These are phyloP conservation scores for Spialia ferax DNA, from an alignment of 2,888 invertebrate genomes.

Conservation along the genomic window DNA sequence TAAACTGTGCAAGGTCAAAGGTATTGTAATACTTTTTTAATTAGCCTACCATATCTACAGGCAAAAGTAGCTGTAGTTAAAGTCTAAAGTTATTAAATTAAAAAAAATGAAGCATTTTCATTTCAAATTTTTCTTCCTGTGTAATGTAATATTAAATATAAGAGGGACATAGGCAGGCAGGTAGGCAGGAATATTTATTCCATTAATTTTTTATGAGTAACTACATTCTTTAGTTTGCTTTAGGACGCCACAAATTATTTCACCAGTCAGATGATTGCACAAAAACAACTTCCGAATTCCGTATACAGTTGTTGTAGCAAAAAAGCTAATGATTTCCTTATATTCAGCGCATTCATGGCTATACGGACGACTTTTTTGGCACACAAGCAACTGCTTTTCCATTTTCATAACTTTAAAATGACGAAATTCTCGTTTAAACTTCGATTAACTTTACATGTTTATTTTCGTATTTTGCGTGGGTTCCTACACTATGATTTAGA, in stretches of 20 bases:
- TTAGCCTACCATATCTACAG: background rate
- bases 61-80: no score
- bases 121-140: no score
- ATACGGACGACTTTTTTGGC: constrained; percentile 9
- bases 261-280: constrained; percentile 18
- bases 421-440: constrained; percentile 6
- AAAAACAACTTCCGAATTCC: constrained; percentile 33
- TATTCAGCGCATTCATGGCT: constrained; percentile 18
- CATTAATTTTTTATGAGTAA: no score
- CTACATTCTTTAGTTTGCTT: constrained; percentile 11
- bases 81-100: no score
- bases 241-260: constrained; percentile 18
- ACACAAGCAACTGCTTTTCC: constrained; percentile 14
- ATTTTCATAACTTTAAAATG: constrained; percentile 13
- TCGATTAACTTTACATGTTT: constrained; percentile 14
- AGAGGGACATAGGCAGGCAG: no score
- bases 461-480: constrained; percentile 10
- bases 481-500: background rate
- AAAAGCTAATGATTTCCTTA: constrained; percentile 30
- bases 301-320: constrained; percentile 15
- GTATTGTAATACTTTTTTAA: background rate
- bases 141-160: no score
- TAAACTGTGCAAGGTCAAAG: constrained; percentile 7
- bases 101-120: no score
- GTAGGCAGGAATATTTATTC: no score